A percentile compares a stretch with the other conserved stretches of the same genome.
Evolutionary conservation across 1,140 invertebrate genomes (phyloP).

Genomic region (Colletes latitarsis): DNA sequence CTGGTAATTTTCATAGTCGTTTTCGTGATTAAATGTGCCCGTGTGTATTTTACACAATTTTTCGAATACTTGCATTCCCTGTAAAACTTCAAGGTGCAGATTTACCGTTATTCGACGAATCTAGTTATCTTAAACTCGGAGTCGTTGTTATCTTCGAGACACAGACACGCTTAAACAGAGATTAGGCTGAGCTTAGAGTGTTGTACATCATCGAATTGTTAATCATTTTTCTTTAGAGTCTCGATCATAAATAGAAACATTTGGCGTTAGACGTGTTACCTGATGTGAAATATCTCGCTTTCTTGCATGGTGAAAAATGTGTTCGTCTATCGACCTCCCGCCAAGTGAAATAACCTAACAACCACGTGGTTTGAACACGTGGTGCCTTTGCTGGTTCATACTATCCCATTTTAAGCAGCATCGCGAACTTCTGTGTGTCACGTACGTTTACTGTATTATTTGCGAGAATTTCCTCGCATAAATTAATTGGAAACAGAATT

Average conservation of each 20-base stretch:
- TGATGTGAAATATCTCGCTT: not conserved
- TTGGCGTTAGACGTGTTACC: not conserved
- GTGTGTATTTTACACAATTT: not conserved
- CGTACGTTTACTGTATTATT: not conserved
- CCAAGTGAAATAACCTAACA: constrained; percentile 49
- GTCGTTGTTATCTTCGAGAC: constrained; percentile 61
- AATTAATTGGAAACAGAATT: not conserved
- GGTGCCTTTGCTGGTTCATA: constrained; percentile 17
- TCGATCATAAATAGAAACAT: not conserved
- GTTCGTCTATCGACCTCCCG: constrained; percentile 41
- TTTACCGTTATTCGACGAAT: constrained; percentile 20
- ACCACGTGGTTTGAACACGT: constrained; percentile 65
- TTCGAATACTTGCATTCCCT: not conserved
- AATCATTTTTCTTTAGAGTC: not conserved
- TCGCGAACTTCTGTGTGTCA: not conserved
- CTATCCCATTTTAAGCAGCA: constrained; percentile 20
- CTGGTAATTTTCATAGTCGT: not conserved
- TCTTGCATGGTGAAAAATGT: constrained; percentile 7
- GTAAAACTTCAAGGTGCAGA: constrained; percentile 18
- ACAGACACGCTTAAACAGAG: constrained; percentile 47
- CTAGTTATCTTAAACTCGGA: constrained; percentile 51
- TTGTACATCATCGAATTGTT: constrained; percentile 15
- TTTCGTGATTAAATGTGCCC: not conserved
- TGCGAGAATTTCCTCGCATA: not conserved
- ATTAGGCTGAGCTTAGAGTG: constrained; percentile 48